Conservation (phyloP, 2,888 invertebrate genomes). For the Danaus chrysippus region DNA sequence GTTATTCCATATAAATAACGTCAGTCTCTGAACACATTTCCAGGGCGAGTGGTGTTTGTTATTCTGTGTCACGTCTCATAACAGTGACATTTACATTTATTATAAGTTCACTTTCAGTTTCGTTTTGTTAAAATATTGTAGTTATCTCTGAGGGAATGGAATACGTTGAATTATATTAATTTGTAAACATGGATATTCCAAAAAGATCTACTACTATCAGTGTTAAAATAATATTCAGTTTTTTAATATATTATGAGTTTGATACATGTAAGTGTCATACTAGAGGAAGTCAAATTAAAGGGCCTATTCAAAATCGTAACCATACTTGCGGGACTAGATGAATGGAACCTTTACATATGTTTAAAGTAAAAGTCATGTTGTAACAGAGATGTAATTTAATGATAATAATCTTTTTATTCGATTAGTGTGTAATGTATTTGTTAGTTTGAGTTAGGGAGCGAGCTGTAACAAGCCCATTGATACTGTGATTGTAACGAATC, state of each 20-base stretch:
- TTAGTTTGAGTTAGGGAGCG: constrained; percentile 45
- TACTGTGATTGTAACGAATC: constrained; percentile 27
- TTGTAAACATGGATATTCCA: no score
- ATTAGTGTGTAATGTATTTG: constrained; percentile 49
- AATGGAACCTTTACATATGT: no score
- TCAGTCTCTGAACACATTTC: neutral
- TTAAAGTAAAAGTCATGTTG: neutral
- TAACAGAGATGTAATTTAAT: neutral
- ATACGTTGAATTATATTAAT: no score
- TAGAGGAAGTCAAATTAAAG: no score
- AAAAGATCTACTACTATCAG: no score
- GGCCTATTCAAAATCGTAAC: no score
- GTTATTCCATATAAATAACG: neutral
- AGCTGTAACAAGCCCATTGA: constrained; percentile 40
- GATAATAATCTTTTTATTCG: constrained; percentile 35
- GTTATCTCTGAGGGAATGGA: no score
- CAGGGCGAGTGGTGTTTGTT: neutral
- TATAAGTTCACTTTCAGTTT: neutral
- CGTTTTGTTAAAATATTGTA: neutral
- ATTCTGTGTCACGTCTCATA: neutral
- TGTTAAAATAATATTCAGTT: no score
- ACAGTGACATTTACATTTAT: neutral
- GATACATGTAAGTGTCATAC: no score
- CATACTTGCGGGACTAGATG: no score
- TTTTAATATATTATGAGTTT: no score